Conservation (phyloP, 2,888 invertebrate genomes). For the Cryptocheilus praepositus region DNA sequence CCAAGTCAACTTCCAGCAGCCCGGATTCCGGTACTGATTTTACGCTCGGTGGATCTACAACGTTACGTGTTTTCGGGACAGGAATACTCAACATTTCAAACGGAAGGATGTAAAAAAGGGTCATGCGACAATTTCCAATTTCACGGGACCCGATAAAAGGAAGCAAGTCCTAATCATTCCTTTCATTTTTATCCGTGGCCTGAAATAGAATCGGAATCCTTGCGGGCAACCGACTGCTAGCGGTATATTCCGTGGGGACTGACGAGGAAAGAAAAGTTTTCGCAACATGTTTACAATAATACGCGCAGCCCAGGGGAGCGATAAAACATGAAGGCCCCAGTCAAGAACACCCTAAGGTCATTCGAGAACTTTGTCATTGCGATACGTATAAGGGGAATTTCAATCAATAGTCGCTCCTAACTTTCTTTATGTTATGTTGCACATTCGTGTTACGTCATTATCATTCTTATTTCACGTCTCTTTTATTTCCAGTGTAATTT, state of each 20-base stretch:
- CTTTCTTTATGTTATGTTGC: no score
- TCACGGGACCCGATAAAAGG: not conserved
- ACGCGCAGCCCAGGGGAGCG: no score
- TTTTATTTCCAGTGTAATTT: no score
- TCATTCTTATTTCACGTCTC: no score
- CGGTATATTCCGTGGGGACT: constrained; percentile 2
- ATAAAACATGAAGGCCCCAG: no score
- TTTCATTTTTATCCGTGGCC: constrained; percentile 19
- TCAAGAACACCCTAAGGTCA: no score
- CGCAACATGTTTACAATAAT: not conserved
- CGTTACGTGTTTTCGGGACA: no score
- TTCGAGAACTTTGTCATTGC: no score
- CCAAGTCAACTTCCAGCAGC: constrained; percentile 83
- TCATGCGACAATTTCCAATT: not conserved
- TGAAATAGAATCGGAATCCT: not conserved
- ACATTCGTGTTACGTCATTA: no score
- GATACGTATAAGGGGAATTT: no score
- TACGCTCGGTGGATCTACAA: constrained; percentile 83
- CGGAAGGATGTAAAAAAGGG: not conserved
- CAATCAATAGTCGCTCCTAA: no score
- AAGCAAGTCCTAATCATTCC: not conserved
- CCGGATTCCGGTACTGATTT: constrained; percentile 82
- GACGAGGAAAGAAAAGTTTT: not conserved
- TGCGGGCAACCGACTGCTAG: not conserved
- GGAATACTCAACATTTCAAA: not conserved